A percentile compares a stretch with the other conserved stretches of the same genome.
Evolutionary conservation across 2,113 vertebrate species (phyloP).

Genomic region (Hippoglossus stenolepis): DNA sequence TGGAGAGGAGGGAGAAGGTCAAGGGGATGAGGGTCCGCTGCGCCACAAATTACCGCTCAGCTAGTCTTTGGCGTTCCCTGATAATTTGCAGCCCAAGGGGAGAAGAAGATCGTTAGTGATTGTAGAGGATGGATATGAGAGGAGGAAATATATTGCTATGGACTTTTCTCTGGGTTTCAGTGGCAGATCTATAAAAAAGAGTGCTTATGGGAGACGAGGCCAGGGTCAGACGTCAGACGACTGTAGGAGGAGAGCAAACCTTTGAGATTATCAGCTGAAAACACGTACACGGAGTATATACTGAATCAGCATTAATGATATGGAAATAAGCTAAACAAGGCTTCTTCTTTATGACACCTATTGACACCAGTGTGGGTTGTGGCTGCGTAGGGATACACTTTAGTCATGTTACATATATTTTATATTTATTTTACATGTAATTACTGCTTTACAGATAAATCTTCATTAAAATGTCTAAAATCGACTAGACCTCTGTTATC

Average conservation of each 20-base stretch:
- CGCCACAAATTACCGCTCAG: constrained; percentile 71
- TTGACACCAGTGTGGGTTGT: background rate
- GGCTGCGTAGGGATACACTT: background rate
- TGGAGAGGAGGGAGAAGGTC: constrained; percentile 68
- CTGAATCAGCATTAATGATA: background rate
- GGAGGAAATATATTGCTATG: constrained; percentile 61
- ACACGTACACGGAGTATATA: background rate
- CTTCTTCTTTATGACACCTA: no score
- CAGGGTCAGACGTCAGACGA: constrained; percentile 37
- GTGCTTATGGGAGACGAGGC: constrained; percentile 43
- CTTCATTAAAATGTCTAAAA: no score
- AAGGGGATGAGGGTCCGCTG: constrained; percentile 56
- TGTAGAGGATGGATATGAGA: constrained; percentile 70
- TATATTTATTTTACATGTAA: background rate
- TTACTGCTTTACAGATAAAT: background rate
- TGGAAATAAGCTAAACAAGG: background rate
- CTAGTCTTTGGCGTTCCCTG: constrained; percentile 51
- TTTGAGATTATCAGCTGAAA: background rate
- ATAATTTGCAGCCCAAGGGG: constrained; percentile 68
- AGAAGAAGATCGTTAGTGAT: constrained; percentile 64
- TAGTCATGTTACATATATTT: background rate
- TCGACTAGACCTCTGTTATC: no score
- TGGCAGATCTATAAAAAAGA: constrained; percentile 60
- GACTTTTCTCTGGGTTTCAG: constrained; percentile 57
- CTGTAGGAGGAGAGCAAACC: background rate